A percentile compares a stretch with the other conserved stretches of the same genome.
Evolutionary conservation across 2,113 vertebrate genomes (phyloP).

Genomic region (Hypomesus transpacificus): DNA sequence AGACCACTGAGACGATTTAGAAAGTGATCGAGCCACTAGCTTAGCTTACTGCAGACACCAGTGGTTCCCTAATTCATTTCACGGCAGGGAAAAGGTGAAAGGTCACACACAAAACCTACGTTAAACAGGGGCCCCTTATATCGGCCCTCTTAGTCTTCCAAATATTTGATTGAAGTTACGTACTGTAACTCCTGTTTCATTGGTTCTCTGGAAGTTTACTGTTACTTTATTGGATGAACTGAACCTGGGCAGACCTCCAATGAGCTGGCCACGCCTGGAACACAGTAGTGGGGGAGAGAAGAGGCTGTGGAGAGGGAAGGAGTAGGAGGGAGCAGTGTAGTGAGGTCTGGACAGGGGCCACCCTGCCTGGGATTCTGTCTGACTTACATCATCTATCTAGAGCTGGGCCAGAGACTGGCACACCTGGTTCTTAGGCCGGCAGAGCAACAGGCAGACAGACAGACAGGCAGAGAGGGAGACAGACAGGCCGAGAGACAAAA

Average conservation of each 20-base stretch:
- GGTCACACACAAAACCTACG: too few relatives aligned
- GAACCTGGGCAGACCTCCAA: too few relatives aligned
- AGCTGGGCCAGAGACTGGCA: constrained; percentile 29
- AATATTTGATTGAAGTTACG: too few relatives aligned
- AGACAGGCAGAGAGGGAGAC: constrained; percentile 28
- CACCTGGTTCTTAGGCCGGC: background rate
- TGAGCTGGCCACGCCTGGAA: background rate
- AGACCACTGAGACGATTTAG: background rate
- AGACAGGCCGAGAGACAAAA: too few relatives aligned
- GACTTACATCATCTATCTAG: constrained; percentile 22
- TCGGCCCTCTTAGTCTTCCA: too few relatives aligned
- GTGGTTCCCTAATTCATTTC: too few relatives aligned
- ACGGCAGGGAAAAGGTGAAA: too few relatives aligned
- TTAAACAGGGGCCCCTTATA: too few relatives aligned
- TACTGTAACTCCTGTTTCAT: background rate
- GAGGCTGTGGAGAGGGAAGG: background rate
- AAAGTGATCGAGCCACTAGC: too few relatives aligned
- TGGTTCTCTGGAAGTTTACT: constrained; percentile 1
- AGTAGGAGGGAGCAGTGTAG: constrained; percentile 22
- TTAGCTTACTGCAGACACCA: background rate
- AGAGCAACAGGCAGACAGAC: background rate
- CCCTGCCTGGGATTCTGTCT: constrained; percentile 40
- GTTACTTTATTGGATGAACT: constrained; percentile 1
- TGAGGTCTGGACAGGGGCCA: constrained; percentile 31
- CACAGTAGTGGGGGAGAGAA: background rate